Conservation (phyloP, 2,888 invertebrate genomes). For the Chymomyza procnemis region DNA sequence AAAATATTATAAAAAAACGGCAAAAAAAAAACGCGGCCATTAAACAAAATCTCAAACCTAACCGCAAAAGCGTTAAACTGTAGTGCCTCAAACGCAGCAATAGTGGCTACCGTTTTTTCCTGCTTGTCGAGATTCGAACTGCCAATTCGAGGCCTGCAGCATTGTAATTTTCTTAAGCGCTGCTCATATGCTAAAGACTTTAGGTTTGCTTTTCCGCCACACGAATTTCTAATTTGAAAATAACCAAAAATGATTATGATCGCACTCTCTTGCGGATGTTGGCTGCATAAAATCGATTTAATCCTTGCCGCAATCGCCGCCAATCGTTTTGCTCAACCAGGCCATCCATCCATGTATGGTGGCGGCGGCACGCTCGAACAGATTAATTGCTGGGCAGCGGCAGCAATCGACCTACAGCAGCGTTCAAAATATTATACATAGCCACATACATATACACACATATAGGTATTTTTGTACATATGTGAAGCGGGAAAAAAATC, state of each 20-base stretch:
- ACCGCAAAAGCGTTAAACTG: constrained; percentile 58
- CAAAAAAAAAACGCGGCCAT: not conserved
- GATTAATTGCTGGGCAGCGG: constrained; percentile 57
- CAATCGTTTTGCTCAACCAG: not conserved
- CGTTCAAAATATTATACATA: constrained; percentile 31
- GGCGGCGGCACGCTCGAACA: constrained; percentile 56
- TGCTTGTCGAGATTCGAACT: not conserved
- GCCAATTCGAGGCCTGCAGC: constrained; percentile 24
- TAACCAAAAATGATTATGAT: constrained; percentile 45
- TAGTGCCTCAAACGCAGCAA: constrained; percentile 7
- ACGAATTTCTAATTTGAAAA: constrained; percentile 40
- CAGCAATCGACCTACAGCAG: constrained; percentile 65
- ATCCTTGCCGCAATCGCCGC: constrained; percentile 51
- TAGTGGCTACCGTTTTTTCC: constrained; percentile 49
- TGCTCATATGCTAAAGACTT: constrained; percentile 25
- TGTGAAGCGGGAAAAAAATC: constrained; percentile 44
- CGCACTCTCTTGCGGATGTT: not conserved
- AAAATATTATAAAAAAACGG: constrained; percentile 35
- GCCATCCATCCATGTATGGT: not conserved
- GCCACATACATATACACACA: constrained; percentile 22
- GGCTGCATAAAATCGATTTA: constrained; percentile 67
- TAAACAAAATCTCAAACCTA: not conserved
- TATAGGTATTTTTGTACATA: constrained; percentile 3
- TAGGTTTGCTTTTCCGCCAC: constrained; percentile 19
- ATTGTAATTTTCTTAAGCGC: constrained; percentile 55